phyloP scores from a whole-genome alignment of 1,140 invertebrate species.

The Drosophila neocordata region DNA sequence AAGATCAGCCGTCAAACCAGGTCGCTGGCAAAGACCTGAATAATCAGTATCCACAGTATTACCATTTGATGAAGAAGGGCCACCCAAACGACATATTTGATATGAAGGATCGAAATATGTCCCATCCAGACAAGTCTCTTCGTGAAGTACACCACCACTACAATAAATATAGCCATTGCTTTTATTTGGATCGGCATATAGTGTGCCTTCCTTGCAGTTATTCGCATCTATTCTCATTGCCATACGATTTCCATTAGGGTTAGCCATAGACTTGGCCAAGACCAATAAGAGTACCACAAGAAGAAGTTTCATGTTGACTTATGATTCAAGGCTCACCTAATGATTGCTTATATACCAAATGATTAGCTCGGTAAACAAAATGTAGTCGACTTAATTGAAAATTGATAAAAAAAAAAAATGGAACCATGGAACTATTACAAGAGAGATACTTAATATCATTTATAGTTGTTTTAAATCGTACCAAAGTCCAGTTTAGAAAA shows the following conservation, averaged over 20 bases:
- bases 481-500: too few species aligned
- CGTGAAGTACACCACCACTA: neutral
- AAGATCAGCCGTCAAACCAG: constrained; percentile 43
- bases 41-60: too few species aligned
- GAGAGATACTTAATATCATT: too few species aligned
- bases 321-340: neutral
- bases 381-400: constrained; percentile 53
- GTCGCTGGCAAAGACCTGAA: constrained; percentile 30
- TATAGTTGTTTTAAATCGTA: too few species aligned
- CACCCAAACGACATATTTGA: neutral
- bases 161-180: neutral
- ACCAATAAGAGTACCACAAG: neutral
- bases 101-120: constrained; percentile 2
- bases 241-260: neutral
- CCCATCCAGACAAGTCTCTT: neutral
- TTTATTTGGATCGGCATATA: neutral
- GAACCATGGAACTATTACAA: too few species aligned
- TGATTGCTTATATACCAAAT: constrained; percentile 48
- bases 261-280: neutral
- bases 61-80: neutral
- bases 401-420: constrained; percentile 51
- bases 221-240: neutral
- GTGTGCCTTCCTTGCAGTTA: neutral
- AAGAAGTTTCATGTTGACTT: constrained; percentile 8
- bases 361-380: neutral